Percentiles rank a stretch among this genome's conserved stretches.
Evolutionary conservation across 2,797 vertebrate species (phyloP).

Genomic region (Pristis pectinata): DNA sequence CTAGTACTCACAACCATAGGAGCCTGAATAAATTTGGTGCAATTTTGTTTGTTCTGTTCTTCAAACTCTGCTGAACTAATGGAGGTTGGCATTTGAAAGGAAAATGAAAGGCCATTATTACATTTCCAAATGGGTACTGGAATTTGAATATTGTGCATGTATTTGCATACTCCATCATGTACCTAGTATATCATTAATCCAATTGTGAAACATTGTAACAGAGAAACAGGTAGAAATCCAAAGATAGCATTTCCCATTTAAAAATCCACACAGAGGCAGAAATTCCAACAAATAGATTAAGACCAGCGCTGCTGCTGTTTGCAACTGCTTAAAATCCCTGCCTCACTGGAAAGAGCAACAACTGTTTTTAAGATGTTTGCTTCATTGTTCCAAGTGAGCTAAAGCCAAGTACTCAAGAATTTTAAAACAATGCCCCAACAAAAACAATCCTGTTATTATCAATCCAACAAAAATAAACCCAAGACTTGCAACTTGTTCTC

Average conservation of each 20-base stretch:
- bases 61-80: neutral
- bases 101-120: neutral
- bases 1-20: neutral
- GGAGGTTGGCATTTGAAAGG: neutral
- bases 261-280: neutral
- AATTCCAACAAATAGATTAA: neutral
- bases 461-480: neutral
- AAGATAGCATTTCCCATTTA: neutral
- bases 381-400: neutral
- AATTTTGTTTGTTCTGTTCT: neutral
- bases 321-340: neutral
- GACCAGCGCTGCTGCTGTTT: neutral
- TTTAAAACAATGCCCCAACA: neutral
- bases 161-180: neutral
- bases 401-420: neutral
- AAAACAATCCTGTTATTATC: neutral
- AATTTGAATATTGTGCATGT: neutral
- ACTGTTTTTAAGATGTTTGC: neutral
- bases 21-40: neutral
- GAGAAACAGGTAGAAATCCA: too few relatives aligned
- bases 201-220: constrained; percentile 3
- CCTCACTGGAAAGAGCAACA: neutral
- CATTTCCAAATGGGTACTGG: neutral
- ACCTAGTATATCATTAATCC: neutral
- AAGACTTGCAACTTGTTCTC: neutral